These are phyloP conservation scores for Helostoma temminkii DNA, from an alignment of 2,797 vertebrate genomes.

Conservation along the genomic window DNA sequence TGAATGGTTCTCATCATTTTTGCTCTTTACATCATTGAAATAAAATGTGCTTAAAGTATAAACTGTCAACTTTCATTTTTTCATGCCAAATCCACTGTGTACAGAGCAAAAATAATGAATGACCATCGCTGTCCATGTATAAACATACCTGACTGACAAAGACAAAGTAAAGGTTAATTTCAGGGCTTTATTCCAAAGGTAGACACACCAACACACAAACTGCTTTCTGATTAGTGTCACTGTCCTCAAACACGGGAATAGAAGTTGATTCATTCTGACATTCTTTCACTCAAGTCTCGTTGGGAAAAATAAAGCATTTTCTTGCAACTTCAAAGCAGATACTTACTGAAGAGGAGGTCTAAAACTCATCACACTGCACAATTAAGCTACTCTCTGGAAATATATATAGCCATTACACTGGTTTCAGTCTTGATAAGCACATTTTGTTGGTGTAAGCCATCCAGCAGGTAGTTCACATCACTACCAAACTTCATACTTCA, in stretches of 20 bases:
- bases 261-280: constrained; percentile 47
- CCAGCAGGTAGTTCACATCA: constrained; percentile 33
- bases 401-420: constrained; percentile 39
- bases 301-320: constrained; percentile 49
- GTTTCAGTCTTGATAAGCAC: constrained; percentile 35
- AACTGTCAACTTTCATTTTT: no score
- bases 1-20: no score
- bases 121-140: no score
- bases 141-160: no score
- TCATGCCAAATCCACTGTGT: no score
- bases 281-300: constrained; percentile 49
- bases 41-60: no score
- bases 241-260: constrained; percentile 53
- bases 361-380: constrained; percentile 51
- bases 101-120: no score
- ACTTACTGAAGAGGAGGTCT: constrained; percentile 38
- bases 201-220: constrained; percentile 65
- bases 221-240: constrained; percentile 56
- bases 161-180: constrained; percentile 42
- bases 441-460: constrained; percentile 31
- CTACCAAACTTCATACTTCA: no score
- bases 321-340: constrained; percentile 52
- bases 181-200: constrained; percentile 84
- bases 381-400: constrained; percentile 47
- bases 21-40: no score